Conservation (phyloP, 2,797 vertebrate species). For the Betta splendens region DNA sequence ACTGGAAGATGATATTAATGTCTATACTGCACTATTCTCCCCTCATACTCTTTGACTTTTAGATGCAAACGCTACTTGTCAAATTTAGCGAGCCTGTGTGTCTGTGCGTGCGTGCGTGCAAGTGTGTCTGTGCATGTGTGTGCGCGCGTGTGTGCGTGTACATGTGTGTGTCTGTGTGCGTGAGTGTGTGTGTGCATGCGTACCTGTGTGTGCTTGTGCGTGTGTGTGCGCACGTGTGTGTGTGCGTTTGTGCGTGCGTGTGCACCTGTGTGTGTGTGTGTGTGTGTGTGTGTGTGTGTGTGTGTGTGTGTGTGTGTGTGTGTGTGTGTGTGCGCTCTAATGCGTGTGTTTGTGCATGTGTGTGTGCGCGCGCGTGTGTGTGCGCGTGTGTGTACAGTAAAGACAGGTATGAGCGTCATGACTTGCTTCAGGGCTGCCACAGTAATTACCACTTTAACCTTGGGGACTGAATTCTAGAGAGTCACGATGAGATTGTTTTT, state of each 20-base stretch:
- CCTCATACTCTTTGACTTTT: constrained; percentile 61
- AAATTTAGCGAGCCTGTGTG: constrained; percentile 3
- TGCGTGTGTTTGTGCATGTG: background rate
- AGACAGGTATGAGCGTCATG: constrained; percentile 24
- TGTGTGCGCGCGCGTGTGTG: background rate
- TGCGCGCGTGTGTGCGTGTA: constrained; percentile 7
- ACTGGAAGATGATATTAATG: constrained; percentile 33
- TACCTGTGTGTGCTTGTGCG: background rate
- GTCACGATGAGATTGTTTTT: constrained; percentile 36
- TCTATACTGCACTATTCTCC: constrained; percentile 42
- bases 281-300: no score
- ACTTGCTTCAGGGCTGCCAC: constrained; percentile 23
- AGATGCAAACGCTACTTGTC: constrained; percentile 32
- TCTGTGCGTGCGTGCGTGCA: no score
- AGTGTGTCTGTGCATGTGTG: no score
- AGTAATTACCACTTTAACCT: constrained; percentile 51
- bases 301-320: constrained; percentile 2
- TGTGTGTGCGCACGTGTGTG: no score
- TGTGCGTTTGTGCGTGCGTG: no score
- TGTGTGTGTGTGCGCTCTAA: no score
- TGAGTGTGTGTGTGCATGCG: constrained; percentile 10
- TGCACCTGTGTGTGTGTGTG: background rate
- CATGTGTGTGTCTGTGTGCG: background rate
- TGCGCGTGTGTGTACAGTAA: constrained; percentile 9
- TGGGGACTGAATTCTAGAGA: constrained; percentile 31